phyloP scores from a whole-genome alignment of 2,888 invertebrate genomes.

The Amiota mariae region DNA sequence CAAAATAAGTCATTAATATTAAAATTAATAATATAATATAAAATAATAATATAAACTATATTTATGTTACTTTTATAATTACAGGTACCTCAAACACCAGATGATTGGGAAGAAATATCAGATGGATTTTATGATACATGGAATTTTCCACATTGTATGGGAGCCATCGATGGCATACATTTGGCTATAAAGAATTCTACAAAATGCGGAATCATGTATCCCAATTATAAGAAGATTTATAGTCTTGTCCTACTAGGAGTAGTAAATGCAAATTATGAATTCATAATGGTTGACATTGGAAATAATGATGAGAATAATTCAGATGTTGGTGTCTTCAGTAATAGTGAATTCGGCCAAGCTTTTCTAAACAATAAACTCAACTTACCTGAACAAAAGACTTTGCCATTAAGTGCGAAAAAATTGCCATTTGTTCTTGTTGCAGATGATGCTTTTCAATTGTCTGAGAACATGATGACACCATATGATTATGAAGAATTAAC shows the following conservation, averaged over 20 bases:
- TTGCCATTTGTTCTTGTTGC: not conserved
- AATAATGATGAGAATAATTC: conserved; percentile 17
- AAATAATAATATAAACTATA: too few species aligned
- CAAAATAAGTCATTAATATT: too few species aligned
- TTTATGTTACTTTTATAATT: too few species aligned
- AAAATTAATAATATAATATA: too few species aligned
- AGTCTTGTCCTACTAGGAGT: conserved; percentile 28
- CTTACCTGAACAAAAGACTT: conserved; percentile 9
- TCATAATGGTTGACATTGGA: not conserved
- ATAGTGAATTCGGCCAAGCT: conserved; percentile 16
- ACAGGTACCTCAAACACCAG: not conserved
- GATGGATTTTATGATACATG: not conserved
- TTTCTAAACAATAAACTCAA: conserved; percentile 22
- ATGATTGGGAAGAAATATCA: not conserved
- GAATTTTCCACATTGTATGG: not conserved
- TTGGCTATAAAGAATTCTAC: not conserved
- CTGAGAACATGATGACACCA: too few species aligned
- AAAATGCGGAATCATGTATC: not conserved
- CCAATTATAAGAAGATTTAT: conserved; percentile 11
- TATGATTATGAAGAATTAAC: too few species aligned
- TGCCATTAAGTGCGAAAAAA: conserved; percentile 5
- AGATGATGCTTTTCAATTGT: too few species aligned
- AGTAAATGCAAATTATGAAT: conserved; percentile 16
- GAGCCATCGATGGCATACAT: not conserved
- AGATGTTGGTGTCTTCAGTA: conserved; percentile 24